Evolutionary conservation across 1,140 invertebrate species (phyloP).

Genomic region (Babylonia areolata): DNA sequence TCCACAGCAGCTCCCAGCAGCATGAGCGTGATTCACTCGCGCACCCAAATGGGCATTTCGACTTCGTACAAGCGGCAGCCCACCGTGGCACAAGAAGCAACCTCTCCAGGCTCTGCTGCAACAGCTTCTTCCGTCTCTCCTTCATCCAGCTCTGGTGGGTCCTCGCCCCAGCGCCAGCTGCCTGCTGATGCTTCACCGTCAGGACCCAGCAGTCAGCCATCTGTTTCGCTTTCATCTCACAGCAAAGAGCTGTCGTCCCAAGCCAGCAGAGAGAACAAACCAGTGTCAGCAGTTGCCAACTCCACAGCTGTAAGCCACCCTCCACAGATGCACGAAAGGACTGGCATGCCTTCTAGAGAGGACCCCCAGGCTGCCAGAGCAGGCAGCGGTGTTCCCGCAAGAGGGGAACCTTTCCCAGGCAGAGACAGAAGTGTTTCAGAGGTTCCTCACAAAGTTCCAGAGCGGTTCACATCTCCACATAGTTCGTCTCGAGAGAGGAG

Average conservation of each 20-base stretch:
- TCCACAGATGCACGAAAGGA: background rate
- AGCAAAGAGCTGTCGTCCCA: background rate
- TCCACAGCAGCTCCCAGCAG: conserved; percentile 19
- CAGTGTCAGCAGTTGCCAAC: background rate
- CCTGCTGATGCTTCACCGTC: conserved; percentile 36
- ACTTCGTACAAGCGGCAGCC: conserved; percentile 66
- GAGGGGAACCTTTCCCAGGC: background rate
- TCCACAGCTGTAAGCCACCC: background rate
- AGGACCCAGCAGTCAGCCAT: conserved; percentile 39
- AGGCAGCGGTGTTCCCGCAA: background rate
- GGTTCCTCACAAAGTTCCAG: background rate
- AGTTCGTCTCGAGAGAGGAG: background rate
- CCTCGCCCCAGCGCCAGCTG: conserved; percentile 44
- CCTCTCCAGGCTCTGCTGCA: conserved; percentile 28
- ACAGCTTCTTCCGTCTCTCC: conserved; percentile 29
- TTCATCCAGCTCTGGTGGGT: conserved; percentile 16
- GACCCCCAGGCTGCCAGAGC: conserved; percentile 25
- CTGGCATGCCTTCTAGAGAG: background rate
- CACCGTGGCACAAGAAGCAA: conserved; percentile 56
- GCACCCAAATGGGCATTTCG: conserved; percentile 52
- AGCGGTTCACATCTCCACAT: background rate
- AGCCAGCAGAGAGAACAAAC: too few relatives aligned
- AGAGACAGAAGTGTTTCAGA: conserved; percentile 44
- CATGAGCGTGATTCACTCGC: conserved; percentile 51
- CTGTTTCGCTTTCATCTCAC: background rate